These are phyloP conservation scores for Microplitis manilae DNA, from an alignment of 2,888 invertebrate genomes.

Conservation along the genomic window DNA sequence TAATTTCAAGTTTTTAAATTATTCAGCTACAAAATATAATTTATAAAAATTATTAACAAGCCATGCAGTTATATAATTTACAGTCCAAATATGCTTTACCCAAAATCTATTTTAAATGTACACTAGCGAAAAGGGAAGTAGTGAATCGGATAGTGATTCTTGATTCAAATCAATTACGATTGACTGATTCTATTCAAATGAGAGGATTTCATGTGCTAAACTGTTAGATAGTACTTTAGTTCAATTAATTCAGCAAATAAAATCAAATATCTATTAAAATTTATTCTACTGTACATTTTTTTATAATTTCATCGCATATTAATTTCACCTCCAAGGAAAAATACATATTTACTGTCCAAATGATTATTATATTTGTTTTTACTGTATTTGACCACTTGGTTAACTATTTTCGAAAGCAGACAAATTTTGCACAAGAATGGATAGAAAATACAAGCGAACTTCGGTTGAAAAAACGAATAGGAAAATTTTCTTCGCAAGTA, in stretches of 20 bases:
- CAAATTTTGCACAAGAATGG: too few relatives aligned
- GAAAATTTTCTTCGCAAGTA: too few relatives aligned
- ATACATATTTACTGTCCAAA: too few relatives aligned
- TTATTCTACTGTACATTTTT: neutral
- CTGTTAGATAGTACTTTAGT: slow-evolving; percentile 1
- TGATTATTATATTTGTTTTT: too few relatives aligned
- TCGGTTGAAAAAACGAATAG: too few relatives aligned
- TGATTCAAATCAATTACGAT: slow-evolving; percentile 39
- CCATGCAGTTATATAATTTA: neutral
- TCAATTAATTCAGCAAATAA: neutral
- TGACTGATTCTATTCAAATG: slow-evolving; percentile 35
- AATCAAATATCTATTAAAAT: neutral
- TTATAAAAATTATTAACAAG: neutral
- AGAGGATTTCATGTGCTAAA: slow-evolving; percentile 6
- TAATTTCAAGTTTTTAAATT: too few relatives aligned
- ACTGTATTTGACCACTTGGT: too few relatives aligned
- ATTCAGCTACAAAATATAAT: too few relatives aligned
- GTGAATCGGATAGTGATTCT: slow-evolving; percentile 33
- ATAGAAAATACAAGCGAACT: too few relatives aligned
- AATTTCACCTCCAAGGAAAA: neutral
- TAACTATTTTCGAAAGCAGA: too few relatives aligned
- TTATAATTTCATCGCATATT: neutral
- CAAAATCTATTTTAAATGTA: neutral
- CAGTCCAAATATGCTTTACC: neutral
- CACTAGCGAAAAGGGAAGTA: neutral